Conservation (phyloP, 2,797 vertebrate species). For the Channa striata region DNA sequence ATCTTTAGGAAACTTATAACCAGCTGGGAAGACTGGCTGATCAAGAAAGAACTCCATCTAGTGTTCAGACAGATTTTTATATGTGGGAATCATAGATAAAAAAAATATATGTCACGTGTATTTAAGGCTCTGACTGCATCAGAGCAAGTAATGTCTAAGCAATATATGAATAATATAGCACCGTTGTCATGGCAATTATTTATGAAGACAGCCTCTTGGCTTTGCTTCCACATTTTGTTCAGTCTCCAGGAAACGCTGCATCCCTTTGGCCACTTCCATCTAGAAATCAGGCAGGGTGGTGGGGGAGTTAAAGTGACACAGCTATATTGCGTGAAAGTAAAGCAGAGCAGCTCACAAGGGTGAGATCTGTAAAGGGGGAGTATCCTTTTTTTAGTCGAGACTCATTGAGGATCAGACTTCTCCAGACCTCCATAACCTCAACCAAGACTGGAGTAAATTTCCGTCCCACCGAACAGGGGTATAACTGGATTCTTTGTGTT, state of each 20-base stretch:
- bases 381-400: constrained; percentile 61
- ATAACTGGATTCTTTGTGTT: constrained; percentile 43
- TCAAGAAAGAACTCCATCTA: constrained; percentile 64
- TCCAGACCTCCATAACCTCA: constrained; percentile 34
- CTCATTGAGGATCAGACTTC: constrained; percentile 35
- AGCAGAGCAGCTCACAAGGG: constrained; percentile 78
- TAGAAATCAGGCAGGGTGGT: constrained; percentile 36
- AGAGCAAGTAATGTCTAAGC: constrained; percentile 26
- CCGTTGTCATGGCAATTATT: constrained; percentile 57
- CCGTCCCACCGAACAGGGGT: not conserved
- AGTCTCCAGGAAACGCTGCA: constrained; percentile 56
- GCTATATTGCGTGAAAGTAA: constrained; percentile 70
- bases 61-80: constrained; percentile 48
- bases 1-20: too few relatives aligned
- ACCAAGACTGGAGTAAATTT: constrained; percentile 27
- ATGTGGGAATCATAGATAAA: constrained; percentile 48
- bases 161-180: constrained; percentile 30
- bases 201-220: constrained; percentile 24
- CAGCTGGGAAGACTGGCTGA: not conserved
- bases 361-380: constrained; percentile 60
- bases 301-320: constrained; percentile 76
- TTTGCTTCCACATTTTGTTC: constrained; percentile 30
- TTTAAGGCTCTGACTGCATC: constrained; percentile 40
- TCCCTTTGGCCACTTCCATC: constrained; percentile 51
- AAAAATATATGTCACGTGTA: constrained; percentile 10